phyloP scores from a whole-genome alignment of 2,113 vertebrate genomes.

The Lepus americanus region DNA sequence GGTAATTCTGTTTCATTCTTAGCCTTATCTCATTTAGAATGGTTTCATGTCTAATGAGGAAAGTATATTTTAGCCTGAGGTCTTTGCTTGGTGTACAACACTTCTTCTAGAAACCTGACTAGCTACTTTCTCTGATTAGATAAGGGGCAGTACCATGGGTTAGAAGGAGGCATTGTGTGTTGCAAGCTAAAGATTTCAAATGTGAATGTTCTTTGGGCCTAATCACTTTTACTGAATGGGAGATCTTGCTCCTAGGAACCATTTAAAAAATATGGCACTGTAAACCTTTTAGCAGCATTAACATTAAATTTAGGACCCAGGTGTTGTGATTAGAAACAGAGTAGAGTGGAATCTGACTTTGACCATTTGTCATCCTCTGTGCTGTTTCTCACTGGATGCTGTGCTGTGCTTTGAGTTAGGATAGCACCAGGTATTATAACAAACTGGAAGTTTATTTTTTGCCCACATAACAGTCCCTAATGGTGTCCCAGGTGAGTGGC shows the following conservation, averaged over 20 bases:
- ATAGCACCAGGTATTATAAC: background rate
- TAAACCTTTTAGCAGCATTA: conserved; percentile 29
- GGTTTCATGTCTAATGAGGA: conserved; percentile 24
- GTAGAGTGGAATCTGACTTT: background rate
- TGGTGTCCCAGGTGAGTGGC: background rate
- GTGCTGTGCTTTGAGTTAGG: conserved; percentile 11
- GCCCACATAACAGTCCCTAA: background rate
- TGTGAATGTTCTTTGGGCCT: background rate
- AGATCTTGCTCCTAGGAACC: background rate
- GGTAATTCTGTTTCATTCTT: conserved; percentile 5
- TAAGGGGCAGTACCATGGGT: background rate
- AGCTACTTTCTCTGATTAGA: background rate
- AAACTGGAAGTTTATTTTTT: conserved; percentile 3
- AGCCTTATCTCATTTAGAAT: background rate
- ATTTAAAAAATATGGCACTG: conserved; percentile 35
- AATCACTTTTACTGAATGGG: conserved; percentile 44
- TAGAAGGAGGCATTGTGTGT: background rate
- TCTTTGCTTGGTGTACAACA: background rate
- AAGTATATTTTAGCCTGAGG: conserved; percentile 16
- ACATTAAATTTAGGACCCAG: conserved; percentile 13
- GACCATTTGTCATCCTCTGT: background rate
- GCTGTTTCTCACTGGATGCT: background rate
- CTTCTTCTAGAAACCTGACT: conserved; percentile 36
- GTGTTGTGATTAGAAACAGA: conserved; percentile 6
- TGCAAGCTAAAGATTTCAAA: conserved; percentile 45